Conservation (phyloP, 1,140 invertebrate species). For the Lordiphosa collinella region DNA sequence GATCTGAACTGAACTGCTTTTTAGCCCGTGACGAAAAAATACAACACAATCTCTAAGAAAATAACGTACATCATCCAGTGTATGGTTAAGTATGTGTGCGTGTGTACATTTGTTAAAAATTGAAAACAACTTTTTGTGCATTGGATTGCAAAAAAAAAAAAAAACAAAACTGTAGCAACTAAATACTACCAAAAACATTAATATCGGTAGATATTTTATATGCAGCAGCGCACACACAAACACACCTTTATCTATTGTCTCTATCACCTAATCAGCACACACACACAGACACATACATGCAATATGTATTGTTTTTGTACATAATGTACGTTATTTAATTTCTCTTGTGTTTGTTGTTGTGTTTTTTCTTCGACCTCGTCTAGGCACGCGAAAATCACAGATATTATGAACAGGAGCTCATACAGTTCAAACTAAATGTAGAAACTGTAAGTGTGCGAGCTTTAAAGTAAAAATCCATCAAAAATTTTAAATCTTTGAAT, state of each 20-base stretch:
- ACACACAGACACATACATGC: slow-evolving; percentile 17
- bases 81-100: slow-evolving; percentile 29
- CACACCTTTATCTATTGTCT: background rate
- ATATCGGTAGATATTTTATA: slow-evolving; percentile 73
- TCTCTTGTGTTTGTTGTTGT: slow-evolving; percentile 61
- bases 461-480: background rate
- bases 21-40: slow-evolving; percentile 3
- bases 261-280: background rate
- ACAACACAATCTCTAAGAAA: slow-evolving; percentile 37
- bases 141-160: slow-evolving; percentile 47
- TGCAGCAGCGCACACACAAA: slow-evolving; percentile 16
- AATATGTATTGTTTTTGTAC: slow-evolving; percentile 1
- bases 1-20: background rate
- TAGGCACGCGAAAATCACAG: slow-evolving; percentile 79
- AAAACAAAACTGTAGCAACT: slow-evolving; percentile 16
- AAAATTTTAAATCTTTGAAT: slow-evolving; percentile 34
- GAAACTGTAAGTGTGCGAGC: slow-evolving; percentile 71
- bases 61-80: slow-evolving; percentile 38
- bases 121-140: slow-evolving; percentile 80
- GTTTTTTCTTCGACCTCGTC: slow-evolving; percentile 50
- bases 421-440: slow-evolving; percentile 76
- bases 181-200: slow-evolving; percentile 33
- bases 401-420: slow-evolving; percentile 76
- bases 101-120: slow-evolving; percentile 78
- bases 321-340: slow-evolving; percentile 34